Percentiles rank a stretch among this genome's conserved stretches.
These are phyloP conservation scores for Pheosia tremula DNA, from an alignment of 2,888 invertebrate species.

Conservation along the genomic window DNA sequence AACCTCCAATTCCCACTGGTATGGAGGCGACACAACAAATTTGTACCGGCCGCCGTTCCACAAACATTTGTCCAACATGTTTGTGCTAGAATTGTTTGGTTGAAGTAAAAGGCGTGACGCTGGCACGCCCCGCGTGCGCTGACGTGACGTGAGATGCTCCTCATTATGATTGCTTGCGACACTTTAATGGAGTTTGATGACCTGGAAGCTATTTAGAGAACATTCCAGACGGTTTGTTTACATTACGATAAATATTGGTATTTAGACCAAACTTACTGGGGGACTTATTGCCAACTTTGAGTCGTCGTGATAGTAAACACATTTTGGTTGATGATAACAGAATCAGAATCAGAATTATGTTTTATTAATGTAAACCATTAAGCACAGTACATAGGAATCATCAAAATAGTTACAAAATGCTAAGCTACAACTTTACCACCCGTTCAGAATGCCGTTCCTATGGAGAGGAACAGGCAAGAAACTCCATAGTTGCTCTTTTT, in stretches of 20 bases:
- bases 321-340: too few relatives aligned
- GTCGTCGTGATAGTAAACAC: too few relatives aligned
- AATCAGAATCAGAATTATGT: too few relatives aligned
- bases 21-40: constrained; percentile 5
- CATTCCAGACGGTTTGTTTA: not conserved
- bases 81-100: constrained; percentile 51
- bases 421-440: too few relatives aligned
- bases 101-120: constrained; percentile 67
- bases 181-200: constrained; percentile 11
- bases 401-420: too few relatives aligned
- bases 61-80: constrained; percentile 54
- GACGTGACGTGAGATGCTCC: constrained; percentile 23
- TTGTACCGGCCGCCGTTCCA: constrained; percentile 34
- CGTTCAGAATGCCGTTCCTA: too few relatives aligned
- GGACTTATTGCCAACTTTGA: too few relatives aligned
- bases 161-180: constrained; percentile 14
- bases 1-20: constrained; percentile 2
- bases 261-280: too few relatives aligned
- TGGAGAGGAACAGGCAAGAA: too few relatives aligned
- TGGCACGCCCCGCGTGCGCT: constrained; percentile 53
- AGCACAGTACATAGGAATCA: too few relatives aligned
- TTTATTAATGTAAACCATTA: too few relatives aligned
- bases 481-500: too few relatives aligned
- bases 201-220: not conserved
- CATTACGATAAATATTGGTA: not conserved